Conservation (phyloP, 2,888 invertebrate species). For the Acanthosepion pharaonis region DNA sequence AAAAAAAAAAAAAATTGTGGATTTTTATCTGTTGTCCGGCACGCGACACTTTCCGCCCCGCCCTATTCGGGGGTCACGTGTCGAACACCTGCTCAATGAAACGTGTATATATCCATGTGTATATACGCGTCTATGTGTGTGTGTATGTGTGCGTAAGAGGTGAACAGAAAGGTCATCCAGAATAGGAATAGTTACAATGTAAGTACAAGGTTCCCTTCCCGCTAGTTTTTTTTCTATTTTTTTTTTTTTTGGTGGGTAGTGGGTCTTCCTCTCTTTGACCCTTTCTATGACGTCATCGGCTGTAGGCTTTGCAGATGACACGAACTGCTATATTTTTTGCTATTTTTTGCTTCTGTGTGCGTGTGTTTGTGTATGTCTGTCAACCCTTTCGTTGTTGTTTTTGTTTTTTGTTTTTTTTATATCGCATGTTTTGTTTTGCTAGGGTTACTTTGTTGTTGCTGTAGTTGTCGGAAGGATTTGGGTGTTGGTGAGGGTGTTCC, state of each 20-base stretch:
- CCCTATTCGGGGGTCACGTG: constrained; percentile 13
- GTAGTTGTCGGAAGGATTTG: background rate
- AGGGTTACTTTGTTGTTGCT: background rate
- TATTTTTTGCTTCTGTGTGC: background rate
- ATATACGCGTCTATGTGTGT: background rate
- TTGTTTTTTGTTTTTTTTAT: background rate
- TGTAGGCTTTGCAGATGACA: background rate
- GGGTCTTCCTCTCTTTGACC: background rate
- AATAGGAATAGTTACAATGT: background rate
- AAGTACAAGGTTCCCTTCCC: background rate
- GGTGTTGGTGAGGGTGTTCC: background rate
- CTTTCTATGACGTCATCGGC: background rate
- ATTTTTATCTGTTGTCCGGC: constrained; percentile 37
- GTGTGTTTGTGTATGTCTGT: background rate
- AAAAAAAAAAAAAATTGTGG: constrained; percentile 24
- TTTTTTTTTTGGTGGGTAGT: background rate
- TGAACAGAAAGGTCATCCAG: background rate
- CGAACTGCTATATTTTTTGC: background rate
- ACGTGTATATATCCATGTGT: background rate
- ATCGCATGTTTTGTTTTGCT: background rate
- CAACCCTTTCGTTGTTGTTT: too few relatives aligned
- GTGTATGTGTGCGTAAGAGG: background rate
- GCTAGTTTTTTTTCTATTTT: background rate
- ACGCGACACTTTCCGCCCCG: background rate
- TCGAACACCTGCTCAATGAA: constrained; percentile 41